Base-by-base conservation (phyloP, 2,888 invertebrate genomes). In the Eudasyphora cyanicolor region DNA sequence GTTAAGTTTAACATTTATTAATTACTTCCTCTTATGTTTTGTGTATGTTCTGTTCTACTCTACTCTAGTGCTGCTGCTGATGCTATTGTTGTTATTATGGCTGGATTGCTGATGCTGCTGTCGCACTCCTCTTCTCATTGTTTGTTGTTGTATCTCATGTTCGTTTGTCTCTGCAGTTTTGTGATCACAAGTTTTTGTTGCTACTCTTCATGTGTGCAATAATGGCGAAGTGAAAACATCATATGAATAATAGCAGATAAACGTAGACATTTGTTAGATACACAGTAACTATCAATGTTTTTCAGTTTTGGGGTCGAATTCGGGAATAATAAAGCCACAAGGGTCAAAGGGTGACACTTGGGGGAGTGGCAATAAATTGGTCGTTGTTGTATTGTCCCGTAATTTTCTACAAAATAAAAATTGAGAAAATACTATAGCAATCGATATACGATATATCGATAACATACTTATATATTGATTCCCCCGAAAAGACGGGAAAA, bases 1-100 rank as follows among this genome's bases (percentile, higher is more conserved):
- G 77, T 76, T 84, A 81, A 84, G 78, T 84, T 84, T 60, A 78
- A 84, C 81, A 81, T 84, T 84, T 84, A 84, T 84, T 84, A 84
- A 84, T 84, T 84, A 84, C 78, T 84, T 84, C 84, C 84, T 84
- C 67, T 75, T 73, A 54, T 51, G 19, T 24, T 51, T 67, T 54
- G 64, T 82, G 60, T 60, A 54, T 10, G 54, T 35, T 80, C 14
- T 6, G 51, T 8, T n/a, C n/a, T n/a, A n/a, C n/a, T n/a, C n/a
- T n/a, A n/a, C n/a, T n/a, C n/a, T n/a, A n/a, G n/a, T 17, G 67
- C 21, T 45, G 45, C 17, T 71, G 14, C 12, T 14, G n/a, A 24
- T 17, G 14, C 17, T 10, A 8, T 49, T 7, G 62, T 54, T 79
- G 45, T 10, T 38, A 17, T 2, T 19, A 12, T 42, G n/a, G n/a